Base-by-base conservation (phyloP, 2,797 vertebrate species). In the Jordanella pulchra region DNA sequence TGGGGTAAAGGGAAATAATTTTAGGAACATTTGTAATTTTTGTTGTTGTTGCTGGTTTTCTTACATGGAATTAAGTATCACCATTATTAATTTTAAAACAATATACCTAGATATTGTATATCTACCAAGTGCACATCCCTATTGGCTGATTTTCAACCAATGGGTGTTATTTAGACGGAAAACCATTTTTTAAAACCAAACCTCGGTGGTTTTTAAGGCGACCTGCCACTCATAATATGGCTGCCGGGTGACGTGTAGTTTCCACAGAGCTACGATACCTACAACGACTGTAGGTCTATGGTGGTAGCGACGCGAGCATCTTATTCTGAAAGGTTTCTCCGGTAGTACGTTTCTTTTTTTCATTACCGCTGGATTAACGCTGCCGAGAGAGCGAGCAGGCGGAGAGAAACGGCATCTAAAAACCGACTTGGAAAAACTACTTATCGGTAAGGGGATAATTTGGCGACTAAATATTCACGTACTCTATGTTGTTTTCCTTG, bases 361-460 rank as follows among this genome's bases (percentile, higher is more conserved):
- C 2, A 10, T 2, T 65, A 44, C 0, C 48, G 69, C 3, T 18
- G 27, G 3, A 64, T 84, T 85, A 7, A 69, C 77, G 2, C 3
- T 76, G 68, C 87, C 80, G 93, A 91, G 94, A 85, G 81, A 85
- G 82, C 93, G 94, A 95, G 94, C 95, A 95, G 96, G 94, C 92
- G 89, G 91, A 93, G 91, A 94, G 93, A 92, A 88, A 91, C 91
- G 89, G 94, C 94, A 94, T 95, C 94, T 93, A 88, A 92, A 94
- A 95, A 94, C 71, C 91, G 81, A 93, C 90, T 93, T 92, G 93
- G 84, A 94, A 95, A 96, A 96, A 96, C 95, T 96, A 95, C 91
- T 93, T 94, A 91, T 85, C 92, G 96, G 96, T 97, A 95, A 97
- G 95, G 85, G 84, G 89, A 87, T 82, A 79, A 88, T 90, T 87